Evolutionary conservation across 2,888 invertebrate species (phyloP).

Genomic region (Julus scanicus): DNA sequence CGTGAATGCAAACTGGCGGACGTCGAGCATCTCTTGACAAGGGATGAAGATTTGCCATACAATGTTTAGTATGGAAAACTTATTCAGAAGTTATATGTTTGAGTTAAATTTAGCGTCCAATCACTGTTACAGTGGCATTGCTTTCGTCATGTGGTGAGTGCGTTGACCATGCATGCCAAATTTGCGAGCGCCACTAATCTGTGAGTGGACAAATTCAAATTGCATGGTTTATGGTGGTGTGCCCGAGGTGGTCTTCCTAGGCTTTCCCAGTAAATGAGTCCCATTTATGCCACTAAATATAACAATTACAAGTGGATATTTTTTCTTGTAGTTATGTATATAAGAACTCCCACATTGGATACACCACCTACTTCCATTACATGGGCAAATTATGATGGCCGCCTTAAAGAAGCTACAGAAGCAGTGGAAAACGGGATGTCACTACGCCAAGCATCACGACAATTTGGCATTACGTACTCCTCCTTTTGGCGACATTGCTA

Average conservation of each 20-base stretch:
- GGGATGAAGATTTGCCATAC: no score
- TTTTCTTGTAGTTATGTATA: conserved; percentile 37
- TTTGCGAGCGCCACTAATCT: no score
- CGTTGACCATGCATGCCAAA: no score
- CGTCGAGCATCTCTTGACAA: no score
- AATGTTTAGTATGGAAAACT: no score
- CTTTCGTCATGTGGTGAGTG: background rate
- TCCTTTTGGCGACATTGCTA: conserved; percentile 76
- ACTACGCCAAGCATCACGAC: conserved; percentile 80
- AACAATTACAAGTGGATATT: conserved; percentile 16
- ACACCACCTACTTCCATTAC: conserved; percentile 26
- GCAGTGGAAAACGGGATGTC: conserved; percentile 41
- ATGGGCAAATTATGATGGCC: conserved; percentile 40
- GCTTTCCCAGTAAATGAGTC: background rate
- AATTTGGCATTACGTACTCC: conserved; percentile 86
- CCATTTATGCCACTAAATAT: background rate
- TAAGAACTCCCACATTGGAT: conserved; percentile 44
- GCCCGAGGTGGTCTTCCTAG: background rate
- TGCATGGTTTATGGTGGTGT: background rate
- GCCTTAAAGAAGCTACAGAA: conserved; percentile 17
- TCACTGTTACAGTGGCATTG: background rate
- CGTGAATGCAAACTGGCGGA: no score
- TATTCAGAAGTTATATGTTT: no score
- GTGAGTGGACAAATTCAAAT: background rate
- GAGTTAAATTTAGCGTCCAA: no score